Base-by-base conservation (phyloP, 92 coral and sea anemone species). In the Epizoanthus ramosus region DNA sequence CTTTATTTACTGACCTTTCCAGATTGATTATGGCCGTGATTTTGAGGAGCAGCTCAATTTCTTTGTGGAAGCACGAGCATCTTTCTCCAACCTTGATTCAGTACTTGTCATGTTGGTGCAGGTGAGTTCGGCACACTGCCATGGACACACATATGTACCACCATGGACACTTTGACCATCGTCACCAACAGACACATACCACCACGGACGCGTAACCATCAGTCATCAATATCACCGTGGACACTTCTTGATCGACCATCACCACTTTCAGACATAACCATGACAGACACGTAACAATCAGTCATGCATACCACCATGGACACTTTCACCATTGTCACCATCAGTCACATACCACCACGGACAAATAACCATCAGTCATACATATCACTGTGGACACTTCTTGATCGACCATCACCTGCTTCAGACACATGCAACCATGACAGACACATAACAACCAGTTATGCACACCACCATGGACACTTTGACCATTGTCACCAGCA, bases 1-100 rank as follows among this genome's bases (percentile, higher is more conserved):
- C 7, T 33, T 45, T 59, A 10, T 43, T 60, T 13, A 59, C 25
- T 57, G 8, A 15, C 15, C 2, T 39, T 61, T 91, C 28, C 73
- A 97, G 98, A 94, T 91, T 75, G 99, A 94, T 73, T 94, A 89
- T 87, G 98, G 97, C 65, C 99, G 98, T 85, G 99, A 97, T 89
- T 97, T 97, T 80, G 99, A 97, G 84, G 92, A 91, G 74, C 99
- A 97, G 91, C 86, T 97, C 68, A 96, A 97, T 81, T 97, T 95
- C 80, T 97, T 72, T 73, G 98, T 97, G 41, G 99, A 97, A 25
- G 93, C 98, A n/a, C 89, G 99, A 14, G 95, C 99, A 0, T 92
- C 98, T 15, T 97, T 97, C 87, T 92, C 97, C 63, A 97, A 94
- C 87, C 92, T 97, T 57, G 99, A 97, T 79, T 15, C 93, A 9